These are phyloP conservation scores for Seira musarum DNA, from an alignment of 2,888 invertebrate genomes.

Conservation along the genomic window DNA sequence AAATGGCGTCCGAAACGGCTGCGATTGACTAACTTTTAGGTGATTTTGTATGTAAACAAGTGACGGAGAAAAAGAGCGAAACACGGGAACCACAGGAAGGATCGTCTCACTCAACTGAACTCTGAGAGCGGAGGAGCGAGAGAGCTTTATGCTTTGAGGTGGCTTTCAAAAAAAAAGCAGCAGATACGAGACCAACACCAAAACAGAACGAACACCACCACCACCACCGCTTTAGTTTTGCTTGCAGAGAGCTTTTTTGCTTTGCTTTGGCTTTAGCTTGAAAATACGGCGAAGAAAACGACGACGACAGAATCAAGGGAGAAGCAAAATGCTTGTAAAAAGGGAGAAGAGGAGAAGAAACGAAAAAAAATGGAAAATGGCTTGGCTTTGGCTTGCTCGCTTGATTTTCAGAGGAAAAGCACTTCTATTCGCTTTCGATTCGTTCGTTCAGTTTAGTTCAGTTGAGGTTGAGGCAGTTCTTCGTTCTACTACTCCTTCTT, in stretches of 20 bases:
- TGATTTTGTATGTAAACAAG: neutral
- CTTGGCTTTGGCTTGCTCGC: neutral
- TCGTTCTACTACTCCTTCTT: too few species aligned
- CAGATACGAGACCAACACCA: too few species aligned
- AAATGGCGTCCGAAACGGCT: slow-evolving; percentile 23
- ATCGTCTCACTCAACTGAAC: slow-evolving; percentile 13
- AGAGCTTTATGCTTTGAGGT: slow-evolving; percentile 24
- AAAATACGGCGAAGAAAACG: neutral
- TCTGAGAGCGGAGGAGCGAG: neutral
- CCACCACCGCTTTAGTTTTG: too few species aligned
- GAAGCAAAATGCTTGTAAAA: slow-evolving; percentile 2
- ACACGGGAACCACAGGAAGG: neutral
- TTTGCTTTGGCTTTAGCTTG: too few species aligned
- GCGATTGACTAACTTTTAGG: too few species aligned
- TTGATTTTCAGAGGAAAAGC: too few species aligned
- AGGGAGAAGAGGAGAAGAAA: neutral
- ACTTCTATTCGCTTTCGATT: too few species aligned
- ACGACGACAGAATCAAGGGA: too few species aligned
- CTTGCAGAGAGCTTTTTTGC: too few species aligned
- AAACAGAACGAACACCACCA: too few species aligned
- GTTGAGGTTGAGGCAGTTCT: too few species aligned
- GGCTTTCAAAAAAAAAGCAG: neutral
- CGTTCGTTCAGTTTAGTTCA: too few species aligned
- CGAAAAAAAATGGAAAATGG: neutral
- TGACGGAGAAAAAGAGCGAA: neutral